Evolutionary conservation across 2,797 vertebrate genomes (phyloP).

Genomic region (Echeneis naucrates): DNA sequence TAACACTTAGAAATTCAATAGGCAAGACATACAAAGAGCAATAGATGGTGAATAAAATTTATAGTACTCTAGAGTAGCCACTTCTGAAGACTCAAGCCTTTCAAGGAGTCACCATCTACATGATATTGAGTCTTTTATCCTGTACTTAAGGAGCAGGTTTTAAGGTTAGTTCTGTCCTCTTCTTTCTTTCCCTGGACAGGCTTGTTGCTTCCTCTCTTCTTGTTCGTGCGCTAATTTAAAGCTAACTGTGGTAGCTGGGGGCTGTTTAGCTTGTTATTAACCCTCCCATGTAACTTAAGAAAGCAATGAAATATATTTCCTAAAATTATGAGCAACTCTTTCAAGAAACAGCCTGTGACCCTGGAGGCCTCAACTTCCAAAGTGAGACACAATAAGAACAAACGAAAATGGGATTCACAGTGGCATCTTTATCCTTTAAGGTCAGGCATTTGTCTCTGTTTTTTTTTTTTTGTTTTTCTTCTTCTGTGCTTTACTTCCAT

Average conservation of each 20-base stretch:
- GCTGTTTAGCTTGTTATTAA: neutral
- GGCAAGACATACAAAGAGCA: no score
- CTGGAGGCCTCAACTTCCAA: slow-evolving; percentile 33
- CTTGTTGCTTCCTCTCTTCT: neutral
- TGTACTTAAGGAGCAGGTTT: no score
- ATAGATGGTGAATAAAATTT: no score
- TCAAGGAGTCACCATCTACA: no score
- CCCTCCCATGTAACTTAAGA: neutral
- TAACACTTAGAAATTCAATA: no score
- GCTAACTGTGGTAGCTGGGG: no score
- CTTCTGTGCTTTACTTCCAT: slow-evolving; percentile 12
- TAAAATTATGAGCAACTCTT: neutral
- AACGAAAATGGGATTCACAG: slow-evolving; percentile 36
- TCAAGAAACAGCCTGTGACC: neutral
- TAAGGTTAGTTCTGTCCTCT: no score
- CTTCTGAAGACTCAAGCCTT: no score
- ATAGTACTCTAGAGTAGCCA: no score
- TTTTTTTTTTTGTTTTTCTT: slow-evolving; percentile 23
- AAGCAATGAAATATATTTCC: neutral
- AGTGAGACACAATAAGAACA: slow-evolving; percentile 45
- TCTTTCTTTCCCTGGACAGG: neutral
- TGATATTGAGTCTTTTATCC: neutral
- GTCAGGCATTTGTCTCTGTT: slow-evolving; percentile 29
- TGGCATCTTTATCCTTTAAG: slow-evolving; percentile 43
- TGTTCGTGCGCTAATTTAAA: slow-evolving; percentile 4